These are phyloP conservation scores for Drosophila azteca DNA, from an alignment of 1,140 invertebrate genomes.

Conservation along the genomic window DNA sequence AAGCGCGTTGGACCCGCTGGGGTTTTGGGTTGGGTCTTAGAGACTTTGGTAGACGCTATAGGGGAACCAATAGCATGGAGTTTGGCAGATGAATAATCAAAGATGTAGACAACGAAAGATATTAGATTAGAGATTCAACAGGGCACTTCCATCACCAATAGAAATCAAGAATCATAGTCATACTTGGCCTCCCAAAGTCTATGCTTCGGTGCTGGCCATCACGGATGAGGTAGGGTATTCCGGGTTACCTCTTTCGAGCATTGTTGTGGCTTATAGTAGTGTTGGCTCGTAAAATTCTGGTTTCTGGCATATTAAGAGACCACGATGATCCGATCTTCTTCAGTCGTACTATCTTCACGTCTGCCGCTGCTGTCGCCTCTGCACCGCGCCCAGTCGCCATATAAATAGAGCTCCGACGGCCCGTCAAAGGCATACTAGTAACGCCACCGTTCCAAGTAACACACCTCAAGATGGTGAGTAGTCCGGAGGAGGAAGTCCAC, in stretches of 20 bases:
- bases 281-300: slow-evolving; percentile 69
- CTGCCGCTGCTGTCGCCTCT: slow-evolving; percentile 13
- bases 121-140: too few species aligned
- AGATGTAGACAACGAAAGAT: too few species aligned
- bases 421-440: slow-evolving; percentile 49
- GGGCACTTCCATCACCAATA: not conserved
- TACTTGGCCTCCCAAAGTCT: too few species aligned
- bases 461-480: slow-evolving; percentile 66
- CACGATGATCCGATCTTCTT: slow-evolving; percentile 65
- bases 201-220: not conserved
- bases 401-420: slow-evolving; percentile 56
- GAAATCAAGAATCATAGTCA: not conserved
- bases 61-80: not conserved
- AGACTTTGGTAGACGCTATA: slow-evolving; percentile 19
- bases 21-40: not conserved
- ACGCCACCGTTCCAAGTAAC: slow-evolving; percentile 59
- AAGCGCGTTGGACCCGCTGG: slow-evolving; percentile 2
- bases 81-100: too few species aligned
- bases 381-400: slow-evolving; percentile 47
- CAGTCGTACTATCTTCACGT: slow-evolving; percentile 23
- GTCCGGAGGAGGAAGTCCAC: not conserved
- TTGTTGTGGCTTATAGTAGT: slow-evolving; percentile 17
- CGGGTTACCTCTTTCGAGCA: too few species aligned
- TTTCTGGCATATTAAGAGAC: slow-evolving; percentile 77
- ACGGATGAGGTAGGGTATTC: slow-evolving; percentile 10